phyloP scores from a whole-genome alignment of 2,113 vertebrate genomes.

The Leiothrix lutea region DNA sequence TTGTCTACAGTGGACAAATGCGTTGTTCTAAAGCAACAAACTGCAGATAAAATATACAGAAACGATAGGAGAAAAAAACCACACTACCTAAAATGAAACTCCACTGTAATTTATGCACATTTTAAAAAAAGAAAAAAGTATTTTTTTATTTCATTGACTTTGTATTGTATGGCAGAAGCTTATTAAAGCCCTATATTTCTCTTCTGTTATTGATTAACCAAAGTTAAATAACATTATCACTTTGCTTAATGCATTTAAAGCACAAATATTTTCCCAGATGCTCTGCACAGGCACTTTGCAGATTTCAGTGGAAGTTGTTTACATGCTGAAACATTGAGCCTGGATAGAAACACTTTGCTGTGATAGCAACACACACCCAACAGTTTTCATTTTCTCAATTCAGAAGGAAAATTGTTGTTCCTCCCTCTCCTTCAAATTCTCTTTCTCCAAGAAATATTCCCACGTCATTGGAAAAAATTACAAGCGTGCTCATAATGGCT shows the following conservation, averaged over 20 bases:
- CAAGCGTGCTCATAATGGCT: neutral
- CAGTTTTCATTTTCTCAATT: constrained; percentile 35
- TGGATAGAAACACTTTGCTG: neutral
- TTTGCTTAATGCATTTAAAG: constrained; percentile 41
- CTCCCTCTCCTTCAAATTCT: neutral
- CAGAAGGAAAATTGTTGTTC: neutral
- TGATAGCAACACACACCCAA: constrained; percentile 7
- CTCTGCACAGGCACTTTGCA: neutral
- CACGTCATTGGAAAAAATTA: neutral
- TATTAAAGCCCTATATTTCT: constrained; percentile 21
- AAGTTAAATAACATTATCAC: constrained; percentile 49
- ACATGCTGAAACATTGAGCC: neutral
- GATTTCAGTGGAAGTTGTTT: constrained; percentile 33
- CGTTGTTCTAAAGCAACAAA: constrained; percentile 11
- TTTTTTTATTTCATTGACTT: constrained; percentile 44
- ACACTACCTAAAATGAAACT: neutral
- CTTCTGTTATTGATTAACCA: constrained; percentile 47
- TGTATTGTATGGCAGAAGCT: constrained; percentile 3
- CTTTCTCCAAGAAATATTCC: constrained; percentile 2
- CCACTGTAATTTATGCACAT: neutral
- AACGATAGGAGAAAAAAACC: fast-evolving
- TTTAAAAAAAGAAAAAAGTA: neutral
- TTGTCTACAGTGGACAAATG: neutral
- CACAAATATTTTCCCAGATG: constrained; percentile 31
- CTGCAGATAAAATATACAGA: constrained; percentile 19